phyloP scores from a whole-genome alignment of 2,797 vertebrate species.

The Pelochelys cantorii region DNA sequence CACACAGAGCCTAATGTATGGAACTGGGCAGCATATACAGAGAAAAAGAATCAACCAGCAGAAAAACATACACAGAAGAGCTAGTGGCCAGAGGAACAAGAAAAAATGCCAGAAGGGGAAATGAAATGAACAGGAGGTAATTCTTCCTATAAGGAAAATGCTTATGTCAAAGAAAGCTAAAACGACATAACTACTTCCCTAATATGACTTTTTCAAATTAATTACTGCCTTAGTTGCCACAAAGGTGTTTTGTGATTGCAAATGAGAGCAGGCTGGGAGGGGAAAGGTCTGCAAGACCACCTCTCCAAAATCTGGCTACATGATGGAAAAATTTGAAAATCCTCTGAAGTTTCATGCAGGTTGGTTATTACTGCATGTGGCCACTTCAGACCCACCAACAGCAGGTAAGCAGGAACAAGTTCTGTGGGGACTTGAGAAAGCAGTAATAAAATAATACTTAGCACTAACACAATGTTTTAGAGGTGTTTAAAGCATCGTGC shows the following conservation, averaged over 20 bases:
- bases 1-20: background rate
- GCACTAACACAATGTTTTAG: background rate
- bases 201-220: background rate
- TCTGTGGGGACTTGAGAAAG: constrained; percentile 22
- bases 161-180: background rate
- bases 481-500: background rate
- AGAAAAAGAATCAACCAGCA: background rate
- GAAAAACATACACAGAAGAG: background rate
- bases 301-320: background rate
- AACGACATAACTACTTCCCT: background rate
- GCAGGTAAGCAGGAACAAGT: background rate
- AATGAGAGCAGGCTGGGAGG: background rate
- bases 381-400: constrained; percentile 21
- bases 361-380: background rate
- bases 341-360: background rate
- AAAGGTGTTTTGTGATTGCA: background rate
- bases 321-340: background rate
- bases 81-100: background rate
- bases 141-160: background rate
- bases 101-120: background rate
- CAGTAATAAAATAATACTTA: background rate
- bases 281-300: background rate
- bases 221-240: background rate
- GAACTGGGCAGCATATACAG: background rate
- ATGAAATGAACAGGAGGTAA: background rate